Evolutionary conservation across 2,888 invertebrate species (phyloP), one percentile per base, ranked within the genome.

Genomic region (Pelosia muscerda): DNA sequence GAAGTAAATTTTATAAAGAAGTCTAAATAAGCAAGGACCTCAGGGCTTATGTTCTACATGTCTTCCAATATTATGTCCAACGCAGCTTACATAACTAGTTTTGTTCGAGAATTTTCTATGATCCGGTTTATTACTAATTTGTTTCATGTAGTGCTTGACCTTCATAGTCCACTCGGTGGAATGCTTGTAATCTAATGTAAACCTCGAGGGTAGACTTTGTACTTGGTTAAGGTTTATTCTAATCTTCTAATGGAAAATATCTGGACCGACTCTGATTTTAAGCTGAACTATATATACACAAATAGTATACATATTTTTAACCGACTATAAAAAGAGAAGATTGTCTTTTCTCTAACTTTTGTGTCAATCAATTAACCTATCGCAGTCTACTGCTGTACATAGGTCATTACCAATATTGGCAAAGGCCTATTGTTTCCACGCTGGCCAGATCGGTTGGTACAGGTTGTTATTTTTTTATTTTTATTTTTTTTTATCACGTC

Each of bases 111-210:
- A 49, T 49, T 49, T 28, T 58, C 54, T 54, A 54, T 54, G 34
- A 60, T 25, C n/a, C 31, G 9, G 25, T 15, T 54, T 53, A 56
- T 64, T 56, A 64, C 42, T 22, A 42, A 25, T 55, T 19, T 23
- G 34, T 34, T 38, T 25, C 53, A 49, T 2, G 23, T 42, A 34
- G 23, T 34, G 53, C 23, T 34, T 59, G 34, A 31, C 58, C 49
- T 53, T 31, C 19, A n/a, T 25, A 31, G 59, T 13, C 53, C 59
- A 54, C 53, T 58, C 23, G 58, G 3, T 13, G 25, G 31, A n/a
- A 58, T 58, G 49, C 23, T 2, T 6, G 34, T 34, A 59, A 65
- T 54, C 26, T 34, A 59, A 65, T 60, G n/a, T n/a, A 54, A 54
- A 25, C n/a, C n/a, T 53, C 31, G 19, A 31, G 15, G 25, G 6